Evolutionary conservation across 37 sponge, comb jelly and placozoan genomes (phyloP), one percentile per base, ranked within the genome.

Genomic region (Bolinopsis microptera): DNA sequence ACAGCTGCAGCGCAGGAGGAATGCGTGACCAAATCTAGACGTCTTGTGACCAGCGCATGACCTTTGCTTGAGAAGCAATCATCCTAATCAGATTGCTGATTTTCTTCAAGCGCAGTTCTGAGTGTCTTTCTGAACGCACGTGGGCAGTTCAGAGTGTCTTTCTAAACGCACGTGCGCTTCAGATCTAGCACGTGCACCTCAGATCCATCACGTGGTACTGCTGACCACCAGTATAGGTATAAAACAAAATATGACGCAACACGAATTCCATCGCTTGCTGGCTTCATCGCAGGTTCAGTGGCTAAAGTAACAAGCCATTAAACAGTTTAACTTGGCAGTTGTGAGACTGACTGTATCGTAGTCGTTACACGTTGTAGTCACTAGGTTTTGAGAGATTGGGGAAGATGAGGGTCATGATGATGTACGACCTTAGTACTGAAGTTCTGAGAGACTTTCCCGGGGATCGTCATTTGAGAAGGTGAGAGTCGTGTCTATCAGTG

Each of bases 371-470:
- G n/a, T 48, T 18, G 37, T 16, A 9, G 80, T 77, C 21, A 32
- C 80, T 35, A n/a, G n/a, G n/a, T n/a, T n/a, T n/a, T n/a, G n/a
- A n/a, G n/a, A n/a, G n/a, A n/a, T n/a, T n/a, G n/a, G n/a, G n/a
- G n/a, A n/a, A n/a, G n/a, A 28, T 13, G 80, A 9, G 33, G 37
- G 80, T 77, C 18, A 35, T 35, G 35, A 32, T 27, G 3, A 1
- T 27, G 1, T 77, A 77, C 37, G 80, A 77, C 32, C 80, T 77
- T 21, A 77, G 80, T 36, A 18, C 33, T 77, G 80, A 77, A 18
- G 80, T 77, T 1, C 80, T 77, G 36, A 77, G 80, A 32, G 80
- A 34, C 21, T 77, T 77, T 32, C 80, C 80, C 33, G 80, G 80
- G 33, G 61, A 5, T 13, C 5, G 61, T 13, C 5, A 48, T 5